phyloP scores from a whole-genome alignment of 2,888 invertebrate genomes.

The Heliconius hortense region DNA sequence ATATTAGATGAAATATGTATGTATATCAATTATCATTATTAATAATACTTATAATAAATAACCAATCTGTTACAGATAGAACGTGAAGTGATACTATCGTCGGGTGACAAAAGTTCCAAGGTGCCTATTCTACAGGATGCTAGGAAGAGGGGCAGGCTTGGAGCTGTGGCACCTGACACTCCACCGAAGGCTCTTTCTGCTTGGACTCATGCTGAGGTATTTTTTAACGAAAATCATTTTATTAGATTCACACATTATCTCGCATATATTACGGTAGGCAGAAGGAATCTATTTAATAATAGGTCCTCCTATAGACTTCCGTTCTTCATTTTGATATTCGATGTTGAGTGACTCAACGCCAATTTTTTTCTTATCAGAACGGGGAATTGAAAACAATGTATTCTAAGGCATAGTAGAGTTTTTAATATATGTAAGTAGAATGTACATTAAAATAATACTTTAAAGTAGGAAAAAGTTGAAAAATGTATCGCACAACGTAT shows the following conservation, averaged over 20 bases:
- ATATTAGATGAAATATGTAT: not conserved
- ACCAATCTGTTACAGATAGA: constrained; percentile 83
- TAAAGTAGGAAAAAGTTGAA: too few relatives aligned
- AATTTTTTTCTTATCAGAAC: too few relatives aligned
- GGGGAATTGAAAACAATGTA: too few relatives aligned
- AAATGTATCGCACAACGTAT: too few relatives aligned
- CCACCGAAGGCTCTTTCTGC: constrained; percentile 88
- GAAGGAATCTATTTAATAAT: too few relatives aligned
- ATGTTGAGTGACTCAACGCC: too few relatives aligned
- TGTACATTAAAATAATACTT: too few relatives aligned
- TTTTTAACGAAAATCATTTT: not conserved
- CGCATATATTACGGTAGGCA: too few relatives aligned
- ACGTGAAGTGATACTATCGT: constrained; percentile 88
- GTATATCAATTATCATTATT: not conserved
- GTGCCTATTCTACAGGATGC: constrained; percentile 90
- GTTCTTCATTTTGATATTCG: too few relatives aligned
- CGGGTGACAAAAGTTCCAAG: constrained; percentile 89
- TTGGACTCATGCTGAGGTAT: constrained; percentile 81
- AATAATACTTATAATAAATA: constrained; percentile 4
- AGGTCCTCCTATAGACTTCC: too few relatives aligned
- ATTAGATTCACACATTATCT: not conserved
- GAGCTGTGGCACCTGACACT: constrained; percentile 88
- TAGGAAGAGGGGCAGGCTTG: constrained; percentile 79
- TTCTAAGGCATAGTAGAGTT: too few relatives aligned
- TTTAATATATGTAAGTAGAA: too few relatives aligned